Base-by-base conservation (phyloP, 2,888 invertebrate genomes). In the Ectemnius lituratus region DNA sequence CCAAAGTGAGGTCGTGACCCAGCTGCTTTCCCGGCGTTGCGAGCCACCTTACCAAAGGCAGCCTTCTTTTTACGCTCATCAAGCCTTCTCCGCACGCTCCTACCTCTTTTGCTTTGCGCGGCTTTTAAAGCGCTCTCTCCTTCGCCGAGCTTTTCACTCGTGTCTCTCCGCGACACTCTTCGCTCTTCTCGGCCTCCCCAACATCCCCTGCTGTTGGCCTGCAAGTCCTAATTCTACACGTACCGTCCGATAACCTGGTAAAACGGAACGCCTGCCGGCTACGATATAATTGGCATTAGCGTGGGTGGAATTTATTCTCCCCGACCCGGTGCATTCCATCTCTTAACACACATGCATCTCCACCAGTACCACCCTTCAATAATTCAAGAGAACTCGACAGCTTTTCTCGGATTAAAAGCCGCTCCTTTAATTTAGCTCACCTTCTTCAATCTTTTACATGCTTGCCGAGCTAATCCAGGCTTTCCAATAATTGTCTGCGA, bases 21-120 rank as follows among this genome's bases (percentile, higher is more conserved):
- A 52, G 52, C 52, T 63, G 67, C 52, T 60, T 49, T 14, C 46
- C 47, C 27, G 59, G 70, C 58, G 57, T 28, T 64, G 8, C 20
- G 52, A 74, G 46, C 67, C 18, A 57, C 62, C 28, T 64, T 57
- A 67, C 57, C 72, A 70, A 58, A 52, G 63, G 18, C 62, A 47
- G 57, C 68, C 62, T 74, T 62, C 60, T 70, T 79, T 77, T 75
- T 73, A 62, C 65, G 56, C 72, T 76, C 70, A 57, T 79, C 71
- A 73, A 64, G 58, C 67, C 62, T 76, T 62, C 70, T 70, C 67
- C 67, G 59, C 70, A 45, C 49, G 28, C 63, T 52, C 14, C 58
- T 37, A 37, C 37, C 70, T 60, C 62, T 76, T 63, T 65, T 49
- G 62, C 70, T 62, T 73, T 64, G 60, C 46, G 49, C 46, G 8